Evolutionary conservation across 2,888 invertebrate species (phyloP).

Genomic region (Nephrotoma guestfalica): DNA sequence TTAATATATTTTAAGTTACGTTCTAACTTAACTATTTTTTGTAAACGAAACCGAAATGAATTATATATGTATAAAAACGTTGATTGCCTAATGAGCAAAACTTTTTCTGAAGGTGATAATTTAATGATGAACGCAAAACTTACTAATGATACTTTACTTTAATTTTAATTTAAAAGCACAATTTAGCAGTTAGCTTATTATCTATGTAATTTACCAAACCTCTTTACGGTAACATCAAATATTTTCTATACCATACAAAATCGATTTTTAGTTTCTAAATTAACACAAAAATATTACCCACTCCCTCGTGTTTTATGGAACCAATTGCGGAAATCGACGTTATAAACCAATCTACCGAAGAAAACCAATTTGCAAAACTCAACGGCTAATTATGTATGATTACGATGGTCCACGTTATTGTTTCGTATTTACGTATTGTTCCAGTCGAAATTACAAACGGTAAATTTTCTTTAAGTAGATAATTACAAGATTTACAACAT

Average conservation of each 20-base stretch:
- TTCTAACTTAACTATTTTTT: too few relatives aligned
- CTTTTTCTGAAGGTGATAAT: neutral
- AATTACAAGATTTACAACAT: neutral
- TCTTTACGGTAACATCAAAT: neutral
- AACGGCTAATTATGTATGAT: neutral
- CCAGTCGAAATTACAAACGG: neutral
- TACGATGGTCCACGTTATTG: neutral
- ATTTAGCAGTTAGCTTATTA: neutral
- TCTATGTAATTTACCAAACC: neutral
- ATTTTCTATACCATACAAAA: neutral
- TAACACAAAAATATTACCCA: neutral
- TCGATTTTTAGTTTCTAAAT: neutral
- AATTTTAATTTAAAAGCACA: neutral
- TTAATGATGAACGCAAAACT: neutral
- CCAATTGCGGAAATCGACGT: neutral
- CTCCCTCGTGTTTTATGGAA: neutral
- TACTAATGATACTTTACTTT: neutral
- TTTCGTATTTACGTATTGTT: neutral
- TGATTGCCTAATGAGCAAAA: too few relatives aligned
- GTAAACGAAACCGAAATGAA: too few relatives aligned
- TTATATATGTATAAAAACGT: too few relatives aligned
- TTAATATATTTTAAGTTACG: too few relatives aligned
- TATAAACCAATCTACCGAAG: neutral
- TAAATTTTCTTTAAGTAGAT: neutral
- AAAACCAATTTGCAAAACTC: neutral